Conservation (phyloP, 2,113 vertebrate genomes). For the Corythornis vintsioides region DNA sequence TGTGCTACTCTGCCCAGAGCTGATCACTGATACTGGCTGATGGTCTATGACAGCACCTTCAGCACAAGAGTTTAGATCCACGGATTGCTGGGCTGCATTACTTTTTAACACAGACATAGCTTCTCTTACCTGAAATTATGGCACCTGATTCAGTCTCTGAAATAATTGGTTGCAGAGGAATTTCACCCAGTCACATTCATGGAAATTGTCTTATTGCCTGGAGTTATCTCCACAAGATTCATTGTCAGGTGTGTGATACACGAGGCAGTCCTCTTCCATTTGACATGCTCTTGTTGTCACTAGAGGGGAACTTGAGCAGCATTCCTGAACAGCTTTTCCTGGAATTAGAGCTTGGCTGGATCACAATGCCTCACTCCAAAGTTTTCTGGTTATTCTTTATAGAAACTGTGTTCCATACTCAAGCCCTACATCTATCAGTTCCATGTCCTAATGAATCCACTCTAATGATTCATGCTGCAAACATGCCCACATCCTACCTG, state of each 20-base stretch:
- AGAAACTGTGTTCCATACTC: not conserved
- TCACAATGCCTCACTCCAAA: not conserved
- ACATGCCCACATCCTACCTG: too few species aligned
- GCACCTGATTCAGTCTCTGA: not conserved
- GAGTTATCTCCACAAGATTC: not conserved
- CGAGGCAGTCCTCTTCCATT: not conserved
- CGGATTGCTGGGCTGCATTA: not conserved
- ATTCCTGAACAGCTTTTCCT: not conserved
- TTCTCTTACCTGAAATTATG: not conserved
- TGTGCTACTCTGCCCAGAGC: not conserved
- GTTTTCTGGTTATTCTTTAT: not conserved
- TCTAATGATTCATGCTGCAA: not conserved
- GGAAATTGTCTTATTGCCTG: not conserved
- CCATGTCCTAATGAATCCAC: not conserved
- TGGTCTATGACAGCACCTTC: not conserved
- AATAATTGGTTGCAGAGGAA: not conserved
- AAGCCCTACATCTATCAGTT: not conserved
- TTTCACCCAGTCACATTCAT: not conserved
- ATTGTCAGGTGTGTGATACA: not conserved
- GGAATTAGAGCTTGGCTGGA: not conserved
- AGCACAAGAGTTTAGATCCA: not conserved
- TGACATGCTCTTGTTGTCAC: not conserved
- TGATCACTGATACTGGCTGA: not conserved
- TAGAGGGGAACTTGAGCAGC: not conserved
- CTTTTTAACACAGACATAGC: not conserved